Base-by-base conservation (phyloP, 2,888 invertebrate species). In the Antitype chi region DNA sequence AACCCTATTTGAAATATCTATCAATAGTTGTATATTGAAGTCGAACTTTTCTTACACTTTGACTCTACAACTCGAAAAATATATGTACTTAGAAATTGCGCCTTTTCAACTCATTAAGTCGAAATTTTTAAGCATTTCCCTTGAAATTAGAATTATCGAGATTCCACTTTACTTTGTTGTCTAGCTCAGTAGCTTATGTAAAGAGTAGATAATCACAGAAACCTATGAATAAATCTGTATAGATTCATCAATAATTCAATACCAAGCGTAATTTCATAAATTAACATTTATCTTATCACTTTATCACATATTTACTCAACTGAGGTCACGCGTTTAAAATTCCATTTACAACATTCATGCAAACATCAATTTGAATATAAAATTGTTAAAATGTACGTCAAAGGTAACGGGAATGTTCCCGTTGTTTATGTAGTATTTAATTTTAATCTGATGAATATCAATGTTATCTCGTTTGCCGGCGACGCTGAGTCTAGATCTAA, bases 341-440 rank as follows among this genome's bases (percentile, higher is more conserved):
- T 70, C 53, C 47, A 62, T 69, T 64, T 28, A 52, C 7, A 76
- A 32, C 17, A 76, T 67, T 69, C 17, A 53, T 47, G 70, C 25
- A 76, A 53, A 64, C 43, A 25, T 74, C 25, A 15, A 71, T 78
- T 77, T 74, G 60, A 81, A 85, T 80, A 72, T 84, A 71, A 81
- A 80, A 76, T 80, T 64, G 32, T 72, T 28, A 32, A 52, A 32
- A 55, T 70, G 28, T 7, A 53, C 49, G 60, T 72, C 68, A 60
- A 55, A 76, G 13, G 63, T 85, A 88, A 88, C 85, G 82, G 85
- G 28, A 80, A 64, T 28, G 28, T 63, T 84, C 66, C 87, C 85
- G 87, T 84, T 87, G 70, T 79, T 73, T 74, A 59, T 78, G 70
- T 53, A 78, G 70, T 67, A 63, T 60, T 57, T 47, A 71, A 66